Conservation (phyloP, 2,888 invertebrate genomes). For the Lithophane semibrunnea region DNA sequence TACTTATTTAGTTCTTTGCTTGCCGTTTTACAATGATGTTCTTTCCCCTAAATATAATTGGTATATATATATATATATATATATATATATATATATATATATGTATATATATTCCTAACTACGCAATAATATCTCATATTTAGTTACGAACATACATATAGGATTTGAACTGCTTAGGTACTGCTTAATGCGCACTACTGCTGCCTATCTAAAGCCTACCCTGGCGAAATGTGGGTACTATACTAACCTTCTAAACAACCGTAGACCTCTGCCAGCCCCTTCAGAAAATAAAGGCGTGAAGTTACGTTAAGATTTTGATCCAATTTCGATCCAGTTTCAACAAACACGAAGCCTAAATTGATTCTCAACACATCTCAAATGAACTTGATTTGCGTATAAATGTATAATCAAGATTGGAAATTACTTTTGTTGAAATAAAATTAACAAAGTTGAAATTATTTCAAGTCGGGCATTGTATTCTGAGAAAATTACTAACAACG, state of each 20-base stretch:
- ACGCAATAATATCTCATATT: neutral
- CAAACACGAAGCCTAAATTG: constrained; percentile 13
- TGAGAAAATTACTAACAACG: constrained; percentile 25
- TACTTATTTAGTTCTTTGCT: neutral
- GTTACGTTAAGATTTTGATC: neutral
- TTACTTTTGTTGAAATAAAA: constrained; percentile 51
- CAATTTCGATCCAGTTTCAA: constrained; percentile 7
- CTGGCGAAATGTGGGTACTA: neutral
- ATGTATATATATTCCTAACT: too few relatives aligned
- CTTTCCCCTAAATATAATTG: neutral
- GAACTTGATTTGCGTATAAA: constrained; percentile 38
- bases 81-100: too few relatives aligned
- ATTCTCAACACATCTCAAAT: constrained; percentile 37
- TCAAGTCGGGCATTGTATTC: constrained; percentile 16
- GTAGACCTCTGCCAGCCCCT: neutral
- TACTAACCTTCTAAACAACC: neutral
- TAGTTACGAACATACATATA: neutral
- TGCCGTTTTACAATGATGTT: neutral
- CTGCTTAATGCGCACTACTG: neutral
- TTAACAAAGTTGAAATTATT: constrained; percentile 56
- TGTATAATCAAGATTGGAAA: constrained; percentile 50
- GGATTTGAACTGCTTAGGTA: neutral
- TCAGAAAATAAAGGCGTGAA: neutral
- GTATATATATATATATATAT: too few relatives aligned
- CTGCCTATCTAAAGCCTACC: neutral